Percentiles rank a stretch among this genome's conserved stretches.
phyloP scores from a whole-genome alignment of 2,113 vertebrate genomes.

The Scartelaos histophorus region DNA sequence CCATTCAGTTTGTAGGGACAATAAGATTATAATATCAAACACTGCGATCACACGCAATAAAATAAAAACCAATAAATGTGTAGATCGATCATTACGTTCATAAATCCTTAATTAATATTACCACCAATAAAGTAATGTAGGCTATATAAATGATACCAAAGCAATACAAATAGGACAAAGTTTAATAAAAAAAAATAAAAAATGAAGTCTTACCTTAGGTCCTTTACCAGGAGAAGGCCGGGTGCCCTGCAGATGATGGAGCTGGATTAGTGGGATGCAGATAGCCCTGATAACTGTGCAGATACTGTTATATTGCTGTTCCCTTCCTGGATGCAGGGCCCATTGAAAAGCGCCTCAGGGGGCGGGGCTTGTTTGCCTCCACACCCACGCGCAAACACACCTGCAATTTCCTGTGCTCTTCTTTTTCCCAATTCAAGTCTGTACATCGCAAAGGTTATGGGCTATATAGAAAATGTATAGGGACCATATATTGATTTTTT shows the following conservation, averaged over 20 bases:
- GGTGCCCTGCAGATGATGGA: slow-evolving; percentile 26
- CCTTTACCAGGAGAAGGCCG: slow-evolving; percentile 21
- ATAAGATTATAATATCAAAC: slow-evolving; percentile 13
- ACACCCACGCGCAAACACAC: slow-evolving; percentile 73
- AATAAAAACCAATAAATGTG: not conserved
- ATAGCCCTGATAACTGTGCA: not conserved
- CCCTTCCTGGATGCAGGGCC: slow-evolving; percentile 18
- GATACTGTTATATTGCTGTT: not conserved
- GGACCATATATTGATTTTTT: too few relatives aligned
- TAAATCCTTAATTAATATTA: not conserved
- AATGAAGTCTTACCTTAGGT: slow-evolving; percentile 48
- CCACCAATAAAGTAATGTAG: not conserved
- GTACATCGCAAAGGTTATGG: not conserved
- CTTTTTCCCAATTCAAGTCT: slow-evolving; percentile 22
- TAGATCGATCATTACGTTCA: not conserved
- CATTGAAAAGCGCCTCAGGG: slow-evolving; percentile 30
- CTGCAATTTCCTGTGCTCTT: slow-evolving; percentile 63
- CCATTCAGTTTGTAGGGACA: slow-evolving; percentile 28
- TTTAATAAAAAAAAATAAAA: not conserved
- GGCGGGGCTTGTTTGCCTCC: slow-evolving; percentile 62
- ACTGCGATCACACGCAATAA: not conserved
- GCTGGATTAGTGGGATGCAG: slow-evolving; percentile 15
- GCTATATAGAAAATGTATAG: too few relatives aligned
- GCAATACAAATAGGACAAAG: not conserved
- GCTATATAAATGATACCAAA: not conserved